A percentile compares a stretch with the other conserved stretches of the same genome.
phyloP scores from a whole-genome alignment of 2,113 vertebrate genomes.

The Callaeas wilsoni region DNA sequence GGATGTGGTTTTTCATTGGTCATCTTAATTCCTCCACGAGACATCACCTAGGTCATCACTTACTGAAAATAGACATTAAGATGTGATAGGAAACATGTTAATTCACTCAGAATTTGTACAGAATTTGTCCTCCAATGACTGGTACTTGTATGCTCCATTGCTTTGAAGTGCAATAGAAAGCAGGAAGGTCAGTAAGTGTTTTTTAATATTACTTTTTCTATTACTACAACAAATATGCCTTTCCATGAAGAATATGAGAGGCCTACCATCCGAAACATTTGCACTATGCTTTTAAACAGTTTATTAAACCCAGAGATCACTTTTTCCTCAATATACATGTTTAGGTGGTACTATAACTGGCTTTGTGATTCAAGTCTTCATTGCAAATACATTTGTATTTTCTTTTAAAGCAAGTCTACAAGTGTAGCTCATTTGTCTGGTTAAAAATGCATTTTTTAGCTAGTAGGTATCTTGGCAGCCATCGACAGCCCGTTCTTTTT shows the following conservation, averaged over 20 bases:
- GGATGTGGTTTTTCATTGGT: background rate
- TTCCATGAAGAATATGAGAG: background rate
- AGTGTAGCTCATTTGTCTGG: background rate
- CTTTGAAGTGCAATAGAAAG: background rate
- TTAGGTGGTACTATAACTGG: constrained; percentile 8
- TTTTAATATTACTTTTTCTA: constrained; percentile 13
- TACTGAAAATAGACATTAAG: background rate
- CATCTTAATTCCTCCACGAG: background rate
- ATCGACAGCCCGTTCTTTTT: background rate
- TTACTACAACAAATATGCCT: background rate
- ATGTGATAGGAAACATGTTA: background rate
- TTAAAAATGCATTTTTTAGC: background rate
- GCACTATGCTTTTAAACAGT: constrained; percentile 19
- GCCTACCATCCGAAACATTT: constrained; percentile 3
- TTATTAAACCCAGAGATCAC: background rate
- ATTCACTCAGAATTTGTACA: background rate
- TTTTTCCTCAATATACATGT: background rate
- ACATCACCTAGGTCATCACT: background rate
- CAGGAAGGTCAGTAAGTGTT: constrained; percentile 28
- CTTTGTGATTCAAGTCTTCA: constrained; percentile 1
- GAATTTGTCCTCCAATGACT: background rate
- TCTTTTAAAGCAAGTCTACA: background rate
- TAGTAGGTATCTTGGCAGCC: background rate
- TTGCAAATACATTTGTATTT: background rate
- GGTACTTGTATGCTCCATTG: background rate